Evolutionary conservation across 2,888 invertebrate genomes (phyloP).

Genomic region (Hofmannophila pseudospretella): DNA sequence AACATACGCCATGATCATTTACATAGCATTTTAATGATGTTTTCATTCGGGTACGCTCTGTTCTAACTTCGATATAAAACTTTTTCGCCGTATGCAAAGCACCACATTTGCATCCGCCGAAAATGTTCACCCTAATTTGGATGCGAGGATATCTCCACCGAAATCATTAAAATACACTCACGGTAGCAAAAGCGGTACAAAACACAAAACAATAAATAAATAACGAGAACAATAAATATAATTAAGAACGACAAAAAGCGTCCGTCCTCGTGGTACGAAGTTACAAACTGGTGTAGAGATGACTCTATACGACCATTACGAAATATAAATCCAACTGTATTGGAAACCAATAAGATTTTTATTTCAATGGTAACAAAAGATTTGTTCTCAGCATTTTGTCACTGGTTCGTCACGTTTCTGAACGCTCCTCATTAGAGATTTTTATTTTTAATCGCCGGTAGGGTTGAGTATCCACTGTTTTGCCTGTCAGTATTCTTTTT

Average conservation of each 20-base stretch:
- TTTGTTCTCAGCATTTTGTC: constrained; percentile 65
- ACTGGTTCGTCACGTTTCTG: constrained; percentile 59
- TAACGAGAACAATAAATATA: constrained; percentile 75
- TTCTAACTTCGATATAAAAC: constrained; percentile 40
- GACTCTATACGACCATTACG: constrained; percentile 50
- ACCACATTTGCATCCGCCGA: constrained; percentile 59
- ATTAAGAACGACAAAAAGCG: constrained; percentile 74
- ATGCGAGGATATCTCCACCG: constrained; percentile 57
- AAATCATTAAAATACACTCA: constrained; percentile 70
- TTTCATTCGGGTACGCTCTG: constrained; percentile 47
- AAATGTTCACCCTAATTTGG: constrained; percentile 66
- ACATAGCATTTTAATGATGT: constrained; percentile 60
- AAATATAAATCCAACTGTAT: constrained; percentile 32
- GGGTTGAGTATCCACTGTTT: constrained; percentile 37
- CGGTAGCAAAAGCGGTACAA: constrained; percentile 64
- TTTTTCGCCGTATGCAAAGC: constrained; percentile 61
- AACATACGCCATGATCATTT: constrained; percentile 48
- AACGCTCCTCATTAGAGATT: constrained; percentile 60
- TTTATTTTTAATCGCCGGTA: constrained; percentile 50
- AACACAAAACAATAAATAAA: constrained; percentile 71
- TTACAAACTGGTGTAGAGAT: constrained; percentile 60
- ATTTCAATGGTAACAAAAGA: constrained; percentile 25
- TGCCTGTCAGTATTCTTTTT: constrained; percentile 31
- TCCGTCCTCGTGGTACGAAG: constrained; percentile 52
- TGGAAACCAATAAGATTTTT: constrained; percentile 27